phyloP scores from a whole-genome alignment of 2,797 vertebrate species.

The Calcarius lapponicus region DNA sequence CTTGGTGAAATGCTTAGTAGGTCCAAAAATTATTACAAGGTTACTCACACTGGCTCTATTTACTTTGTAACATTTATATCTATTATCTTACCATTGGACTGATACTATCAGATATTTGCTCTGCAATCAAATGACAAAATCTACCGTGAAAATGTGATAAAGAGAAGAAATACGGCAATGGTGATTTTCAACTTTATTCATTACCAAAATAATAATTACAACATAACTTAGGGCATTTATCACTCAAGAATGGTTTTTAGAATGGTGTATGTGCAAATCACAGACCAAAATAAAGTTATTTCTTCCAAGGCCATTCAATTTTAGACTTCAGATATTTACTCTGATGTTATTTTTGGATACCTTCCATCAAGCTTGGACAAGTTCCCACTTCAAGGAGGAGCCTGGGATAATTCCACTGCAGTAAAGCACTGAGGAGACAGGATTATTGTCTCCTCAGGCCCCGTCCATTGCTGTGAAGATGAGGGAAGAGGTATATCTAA shows the following conservation, averaged over 20 bases:
- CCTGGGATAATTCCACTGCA: background rate
- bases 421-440: background rate
- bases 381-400: fast-evolving
- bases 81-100: constrained; percentile 8
- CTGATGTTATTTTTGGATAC: background rate
- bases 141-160: background rate
- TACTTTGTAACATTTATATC: background rate
- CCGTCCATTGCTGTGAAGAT: background rate
- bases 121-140: constrained; percentile 2
- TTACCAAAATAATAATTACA: background rate
- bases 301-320: background rate
- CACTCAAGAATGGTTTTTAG: background rate
- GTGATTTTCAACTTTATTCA: background rate
- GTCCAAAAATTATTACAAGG: background rate
- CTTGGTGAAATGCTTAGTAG: background rate
- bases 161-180: background rate
- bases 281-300: background rate
- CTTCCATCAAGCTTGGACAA: background rate
- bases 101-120: constrained; percentile 1
- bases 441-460: background rate
- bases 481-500: background rate
- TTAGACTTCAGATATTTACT: background rate
- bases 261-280: background rate
- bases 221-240: background rate
- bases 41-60: background rate